These are phyloP conservation scores for Spilosoma lubricipeda DNA, from an alignment of 2,888 invertebrate species.

Conservation along the genomic window DNA sequence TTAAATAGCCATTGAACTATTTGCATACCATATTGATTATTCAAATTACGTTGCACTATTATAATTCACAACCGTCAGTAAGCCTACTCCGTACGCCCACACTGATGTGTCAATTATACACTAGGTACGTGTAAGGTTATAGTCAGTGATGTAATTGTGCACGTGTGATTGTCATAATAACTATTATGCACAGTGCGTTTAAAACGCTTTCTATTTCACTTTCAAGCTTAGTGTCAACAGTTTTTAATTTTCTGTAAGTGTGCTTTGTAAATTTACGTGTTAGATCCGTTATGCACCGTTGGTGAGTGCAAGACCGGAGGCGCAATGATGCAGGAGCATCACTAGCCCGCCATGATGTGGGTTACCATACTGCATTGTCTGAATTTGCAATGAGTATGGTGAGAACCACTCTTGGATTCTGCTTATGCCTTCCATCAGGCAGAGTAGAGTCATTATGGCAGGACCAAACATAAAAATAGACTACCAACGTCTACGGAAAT, in stretches of 20 bases:
- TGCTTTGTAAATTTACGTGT: not conserved
- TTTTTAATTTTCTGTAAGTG: not conserved
- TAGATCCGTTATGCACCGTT: not conserved
- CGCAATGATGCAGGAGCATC: no score
- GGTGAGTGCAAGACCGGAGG: no score
- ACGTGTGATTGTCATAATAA: slow-evolving; percentile 16
- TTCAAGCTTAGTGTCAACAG: not conserved
- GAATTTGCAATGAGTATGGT: no score
- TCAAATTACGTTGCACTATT: slow-evolving; percentile 16
- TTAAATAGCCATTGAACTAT: slow-evolving; percentile 4
- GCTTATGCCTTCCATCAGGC: no score
- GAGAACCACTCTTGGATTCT: no score
- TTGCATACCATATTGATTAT: slow-evolving; percentile 14
- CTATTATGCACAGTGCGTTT: not conserved
- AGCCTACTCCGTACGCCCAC: not conserved
- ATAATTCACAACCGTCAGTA: slow-evolving; percentile 10
- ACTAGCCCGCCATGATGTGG: no score
- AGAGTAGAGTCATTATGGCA: no score
- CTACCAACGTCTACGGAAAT: no score
- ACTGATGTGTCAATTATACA: slow-evolving; percentile 20
- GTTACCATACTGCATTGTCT: no score
- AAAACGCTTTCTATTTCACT: not conserved
- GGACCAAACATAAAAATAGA: no score
- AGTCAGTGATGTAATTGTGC: slow-evolving; percentile 8
- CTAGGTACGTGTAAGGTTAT: slow-evolving; percentile 11